Conservation (phyloP, 1,140 invertebrate genomes). For the fruit fly (Drosophila melanogaster) region Release_6_plus_ISO1_MT NT_033777.3:27744501-27745000, state of each 20-base stretch:
- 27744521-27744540: conserved; percentile 92
- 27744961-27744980: neutral
- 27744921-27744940: conserved; percentile 10
- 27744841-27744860: neutral
- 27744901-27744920: neutral
- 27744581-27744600: conserved; percentile 90
- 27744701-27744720: conserved; percentile 89
- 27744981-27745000: neutral
- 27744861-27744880: neutral
- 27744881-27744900: neutral
- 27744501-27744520: conserved; percentile 92
- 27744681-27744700: conserved; percentile 88
- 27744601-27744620: conserved; percentile 93
- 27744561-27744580: neutral
- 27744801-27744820: conserved; percentile 16
- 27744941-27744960: neutral
- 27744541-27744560: neutral
- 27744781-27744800: conserved; percentile 13
- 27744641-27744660: conserved; percentile 90
- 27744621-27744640: conserved; percentile 95
- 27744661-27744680: conserved; percentile 90
- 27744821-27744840: conserved; percentile 18
- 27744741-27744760: conserved; percentile 90
- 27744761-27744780: conserved; percentile 5
- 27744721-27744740: conserved; percentile 93